A percentile compares a stretch with the other conserved stretches of the same genome.
Evolutionary conservation across 1,140 invertebrate genomes (phyloP).

Genomic region (Rhyzopertha dominica): DNA sequence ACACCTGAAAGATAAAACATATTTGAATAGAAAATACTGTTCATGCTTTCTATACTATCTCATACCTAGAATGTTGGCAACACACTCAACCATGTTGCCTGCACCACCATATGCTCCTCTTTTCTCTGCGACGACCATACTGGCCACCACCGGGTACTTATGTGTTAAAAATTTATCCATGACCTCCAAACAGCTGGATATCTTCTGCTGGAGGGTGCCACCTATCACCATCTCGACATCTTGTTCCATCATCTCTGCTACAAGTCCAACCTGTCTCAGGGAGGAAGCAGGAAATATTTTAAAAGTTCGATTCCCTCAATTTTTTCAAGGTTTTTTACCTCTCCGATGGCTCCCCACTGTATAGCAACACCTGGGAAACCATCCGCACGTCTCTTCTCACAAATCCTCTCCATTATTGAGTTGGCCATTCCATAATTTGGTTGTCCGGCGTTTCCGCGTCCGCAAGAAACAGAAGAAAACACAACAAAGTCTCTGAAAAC

Average conservation of each 20-base stretch:
- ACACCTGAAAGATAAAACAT: slow-evolving; percentile 13
- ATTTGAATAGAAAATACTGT: background rate
- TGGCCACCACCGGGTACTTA: slow-evolving; percentile 63
- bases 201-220: slow-evolving; percentile 78
- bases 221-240: slow-evolving; percentile 69
- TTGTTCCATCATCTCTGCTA: slow-evolving; percentile 75
- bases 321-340: too few relatives aligned
- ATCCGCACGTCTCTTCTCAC: slow-evolving; percentile 52
- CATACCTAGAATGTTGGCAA: slow-evolving; percentile 58
- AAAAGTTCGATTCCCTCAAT: too few relatives aligned
- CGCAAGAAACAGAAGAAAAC: slow-evolving; percentile 85
- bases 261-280: slow-evolving; percentile 51
- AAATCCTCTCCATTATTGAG: slow-evolving; percentile 67
- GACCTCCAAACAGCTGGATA: slow-evolving; percentile 67
- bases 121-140: slow-evolving; percentile 75
- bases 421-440: slow-evolving; percentile 79
- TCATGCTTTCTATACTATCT: slow-evolving; percentile 4
- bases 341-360: slow-evolving; percentile 66
- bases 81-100: slow-evolving; percentile 58
- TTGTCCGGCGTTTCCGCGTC: slow-evolving; percentile 82
- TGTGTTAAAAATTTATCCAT: slow-evolving; percentile 65
- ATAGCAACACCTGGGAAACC: slow-evolving; percentile 61
- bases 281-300: background rate
- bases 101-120: slow-evolving; percentile 49
- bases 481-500: slow-evolving; percentile 55